Percentiles rank a stretch among this genome's conserved stretches.
These are phyloP conservation scores for Leptoteleia sp. DNA, from an alignment of 1,140 invertebrate genomes.

Conservation along the genomic window DNA sequence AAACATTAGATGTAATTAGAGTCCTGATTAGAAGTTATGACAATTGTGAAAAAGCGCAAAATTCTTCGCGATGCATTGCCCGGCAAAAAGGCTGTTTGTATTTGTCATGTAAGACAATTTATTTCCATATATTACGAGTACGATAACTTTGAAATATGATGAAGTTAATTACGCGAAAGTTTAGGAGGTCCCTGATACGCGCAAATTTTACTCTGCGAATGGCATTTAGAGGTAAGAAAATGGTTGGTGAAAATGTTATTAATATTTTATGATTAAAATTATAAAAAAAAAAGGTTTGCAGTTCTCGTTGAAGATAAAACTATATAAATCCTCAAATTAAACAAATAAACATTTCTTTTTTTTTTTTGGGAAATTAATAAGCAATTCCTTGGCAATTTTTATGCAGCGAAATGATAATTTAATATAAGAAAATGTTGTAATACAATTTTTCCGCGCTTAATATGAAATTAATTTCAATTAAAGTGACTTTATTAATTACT, in stretches of 20 bases:
- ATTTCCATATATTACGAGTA: conserved; percentile 42
- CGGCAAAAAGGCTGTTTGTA: conserved; percentile 3
- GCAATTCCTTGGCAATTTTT: too few relatives aligned
- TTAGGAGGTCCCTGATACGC: conserved; percentile 31
- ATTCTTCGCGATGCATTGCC: background rate
- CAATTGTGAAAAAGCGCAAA: background rate
- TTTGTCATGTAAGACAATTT: conserved; percentile 34
- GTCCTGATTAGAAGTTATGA: background rate
- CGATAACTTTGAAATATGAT: conserved; percentile 56
- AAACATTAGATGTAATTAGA: background rate
- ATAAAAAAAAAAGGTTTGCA: too few relatives aligned
- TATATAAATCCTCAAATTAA: too few relatives aligned
- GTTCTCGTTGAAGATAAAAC: too few relatives aligned
- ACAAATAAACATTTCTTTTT: too few relatives aligned
- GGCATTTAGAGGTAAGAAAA: conserved; percentile 34
- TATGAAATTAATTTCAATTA: too few relatives aligned
- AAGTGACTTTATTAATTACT: too few relatives aligned
- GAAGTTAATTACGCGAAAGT: conserved; percentile 53
- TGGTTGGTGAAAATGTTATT: background rate
- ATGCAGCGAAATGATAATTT: too few relatives aligned
- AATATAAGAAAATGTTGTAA: too few relatives aligned
- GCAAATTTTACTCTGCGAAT: conserved; percentile 40
- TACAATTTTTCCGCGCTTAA: too few relatives aligned
- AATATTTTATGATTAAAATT: too few relatives aligned
- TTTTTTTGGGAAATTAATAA: too few relatives aligned